phyloP scores from a whole-genome alignment of 1,140 invertebrate species.

The Drosophila malerkotliana region DNA sequence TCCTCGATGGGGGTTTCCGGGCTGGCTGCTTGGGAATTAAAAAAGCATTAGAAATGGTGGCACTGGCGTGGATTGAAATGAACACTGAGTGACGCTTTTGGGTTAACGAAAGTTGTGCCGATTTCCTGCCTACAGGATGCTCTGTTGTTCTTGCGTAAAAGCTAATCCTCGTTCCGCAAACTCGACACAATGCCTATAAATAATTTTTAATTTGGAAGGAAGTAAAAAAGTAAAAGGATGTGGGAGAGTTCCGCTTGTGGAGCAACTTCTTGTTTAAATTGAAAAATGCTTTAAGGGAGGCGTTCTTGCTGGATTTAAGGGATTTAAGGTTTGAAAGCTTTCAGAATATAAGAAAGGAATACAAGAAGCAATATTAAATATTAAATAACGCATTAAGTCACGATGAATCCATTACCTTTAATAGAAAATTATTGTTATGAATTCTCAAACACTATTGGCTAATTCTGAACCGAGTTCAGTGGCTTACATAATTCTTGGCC shows the following conservation, averaged over 20 bases:
- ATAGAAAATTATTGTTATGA: background rate
- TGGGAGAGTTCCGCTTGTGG: slow-evolving; percentile 1
- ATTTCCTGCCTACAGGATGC: slow-evolving; percentile 15
- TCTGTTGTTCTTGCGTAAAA: slow-evolving; percentile 5
- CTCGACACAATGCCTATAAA: background rate
- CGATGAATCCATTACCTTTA: no score
- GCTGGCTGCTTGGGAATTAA: slow-evolving; percentile 26
- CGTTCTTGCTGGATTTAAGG: background rate
- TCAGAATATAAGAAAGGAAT: no score
- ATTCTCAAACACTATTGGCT: background rate
- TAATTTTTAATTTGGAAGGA: background rate
- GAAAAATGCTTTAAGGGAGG: background rate
- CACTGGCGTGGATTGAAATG: slow-evolving; percentile 11
- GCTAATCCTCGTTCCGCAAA: background rate
- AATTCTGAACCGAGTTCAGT: background rate
- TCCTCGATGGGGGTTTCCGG: slow-evolving; percentile 87
- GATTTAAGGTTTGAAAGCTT: no score
- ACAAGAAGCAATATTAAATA: no score
- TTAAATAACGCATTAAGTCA: no score
- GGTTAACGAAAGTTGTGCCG: slow-evolving; percentile 62
- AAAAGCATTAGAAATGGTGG: background rate
- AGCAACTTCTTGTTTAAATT: slow-evolving; percentile 5
- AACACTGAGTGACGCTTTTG: slow-evolving; percentile 54
- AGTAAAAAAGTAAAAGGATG: background rate
- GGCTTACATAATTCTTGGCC: slow-evolving; percentile 50